phyloP scores from a whole-genome alignment of 2,888 invertebrate genomes.

The Nomada flava region DNA sequence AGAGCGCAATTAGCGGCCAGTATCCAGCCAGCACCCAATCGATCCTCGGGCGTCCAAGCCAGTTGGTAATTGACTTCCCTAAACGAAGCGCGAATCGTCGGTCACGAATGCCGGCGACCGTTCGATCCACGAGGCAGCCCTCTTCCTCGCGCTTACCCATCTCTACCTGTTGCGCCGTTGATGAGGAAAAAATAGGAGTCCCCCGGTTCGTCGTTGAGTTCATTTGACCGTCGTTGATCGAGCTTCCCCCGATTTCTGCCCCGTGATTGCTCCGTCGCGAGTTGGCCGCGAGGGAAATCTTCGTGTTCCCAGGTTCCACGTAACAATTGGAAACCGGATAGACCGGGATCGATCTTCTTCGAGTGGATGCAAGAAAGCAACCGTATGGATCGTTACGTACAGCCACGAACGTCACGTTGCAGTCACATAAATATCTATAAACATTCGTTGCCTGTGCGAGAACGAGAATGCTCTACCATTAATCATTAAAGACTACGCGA shows the following conservation, averaged over 20 bases:
- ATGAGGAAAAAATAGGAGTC: neutral
- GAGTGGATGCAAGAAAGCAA: constrained; percentile 37
- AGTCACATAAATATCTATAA: constrained; percentile 80
- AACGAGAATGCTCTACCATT: constrained; percentile 75
- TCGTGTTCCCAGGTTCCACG: constrained; percentile 28
- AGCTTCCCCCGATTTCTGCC: constrained; percentile 6
- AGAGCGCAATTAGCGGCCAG: constrained; percentile 40
- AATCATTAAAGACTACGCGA: constrained; percentile 80
- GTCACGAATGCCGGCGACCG: constrained; percentile 21
- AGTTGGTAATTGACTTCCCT: constrained; percentile 30
- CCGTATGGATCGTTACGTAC: constrained; percentile 69
- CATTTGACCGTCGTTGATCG: constrained; percentile 24
- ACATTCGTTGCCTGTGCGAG: constrained; percentile 75
- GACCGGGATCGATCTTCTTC: constrained; percentile 31
- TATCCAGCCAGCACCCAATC: constrained; percentile 9
- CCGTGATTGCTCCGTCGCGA: constrained; percentile 24
- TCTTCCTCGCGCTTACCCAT: constrained; percentile 36
- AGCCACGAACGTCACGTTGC: constrained; percentile 52
- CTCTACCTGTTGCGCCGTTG: constrained; percentile 4
- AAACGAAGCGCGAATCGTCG: constrained; percentile 39
- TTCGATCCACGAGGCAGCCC: neutral
- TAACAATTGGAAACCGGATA: constrained; percentile 57
- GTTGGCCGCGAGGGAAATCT: constrained; percentile 38
- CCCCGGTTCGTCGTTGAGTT: neutral
- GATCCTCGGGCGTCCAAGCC: constrained; percentile 18